Evolutionary conservation across 2,888 invertebrate species (phyloP).

Genomic region (Cynaeus angustus): DNA sequence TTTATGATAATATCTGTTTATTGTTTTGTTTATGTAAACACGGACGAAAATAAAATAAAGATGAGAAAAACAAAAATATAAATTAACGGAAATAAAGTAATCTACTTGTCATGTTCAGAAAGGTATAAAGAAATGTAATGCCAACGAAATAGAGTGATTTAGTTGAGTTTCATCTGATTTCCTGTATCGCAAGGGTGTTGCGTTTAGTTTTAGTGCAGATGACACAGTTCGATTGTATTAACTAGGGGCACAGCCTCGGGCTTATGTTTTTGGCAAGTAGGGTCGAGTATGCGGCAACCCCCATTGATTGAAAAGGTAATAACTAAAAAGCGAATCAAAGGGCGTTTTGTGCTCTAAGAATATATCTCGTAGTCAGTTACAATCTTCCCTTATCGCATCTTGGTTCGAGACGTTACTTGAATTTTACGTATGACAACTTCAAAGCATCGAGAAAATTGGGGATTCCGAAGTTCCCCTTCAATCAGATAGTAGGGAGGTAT

Average conservation of each 20-base stretch:
- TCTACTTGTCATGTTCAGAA: neutral
- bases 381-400: constrained; percentile 53
- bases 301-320: constrained; percentile 52
- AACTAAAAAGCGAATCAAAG: constrained; percentile 50
- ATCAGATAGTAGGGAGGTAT: constrained; percentile 55
- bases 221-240: constrained; percentile 45
- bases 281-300: constrained; percentile 17
- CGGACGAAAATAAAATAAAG: neutral
- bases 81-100: neutral
- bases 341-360: constrained; percentile 51
- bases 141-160: constrained; percentile 12
- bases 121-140: constrained; percentile 1
- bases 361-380: constrained; percentile 52
- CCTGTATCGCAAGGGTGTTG: constrained; percentile 5
- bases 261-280: constrained; percentile 50
- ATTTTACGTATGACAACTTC: constrained; percentile 59
- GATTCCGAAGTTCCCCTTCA: constrained; percentile 53
- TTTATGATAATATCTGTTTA: neutral
- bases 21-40: constrained; percentile 2
- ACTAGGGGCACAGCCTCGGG: constrained; percentile 25
- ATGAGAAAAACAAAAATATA: constrained; percentile 2
- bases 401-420: constrained; percentile 53
- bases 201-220: constrained; percentile 41
- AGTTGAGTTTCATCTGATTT: constrained; percentile 25
- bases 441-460: constrained; percentile 57